Evolutionary conservation across 2,113 vertebrate species (phyloP).

Genomic region (Delphinus delphis): DNA sequence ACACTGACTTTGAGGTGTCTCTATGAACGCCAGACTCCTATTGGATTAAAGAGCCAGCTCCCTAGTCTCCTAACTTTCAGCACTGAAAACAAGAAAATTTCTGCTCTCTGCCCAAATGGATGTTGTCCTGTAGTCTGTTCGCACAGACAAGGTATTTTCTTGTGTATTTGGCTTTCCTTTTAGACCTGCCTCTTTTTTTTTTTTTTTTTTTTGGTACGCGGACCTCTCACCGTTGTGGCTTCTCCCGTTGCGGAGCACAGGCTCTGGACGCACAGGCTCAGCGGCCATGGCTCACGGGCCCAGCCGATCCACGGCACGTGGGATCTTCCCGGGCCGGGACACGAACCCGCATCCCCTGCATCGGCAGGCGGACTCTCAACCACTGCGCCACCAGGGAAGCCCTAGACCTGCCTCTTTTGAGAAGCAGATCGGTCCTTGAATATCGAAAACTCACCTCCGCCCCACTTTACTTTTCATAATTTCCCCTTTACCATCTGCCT

Average conservation of each 20-base stretch:
- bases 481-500: constrained; percentile 1
- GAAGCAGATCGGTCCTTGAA: not conserved
- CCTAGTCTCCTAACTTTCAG: not conserved
- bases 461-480: not conserved
- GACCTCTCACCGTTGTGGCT: no score
- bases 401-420: not conserved
- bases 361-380: no score
- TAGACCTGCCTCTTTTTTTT: not conserved
- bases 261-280: no score
- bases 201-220: no score
- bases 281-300: no score
- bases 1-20: not conserved
- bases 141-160: not conserved
- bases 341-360: no score
- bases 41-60: not conserved
- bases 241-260: no score
- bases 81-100: not conserved
- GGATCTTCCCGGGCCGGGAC: no score
- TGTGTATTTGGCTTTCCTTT: not conserved
- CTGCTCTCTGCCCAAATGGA: not conserved
- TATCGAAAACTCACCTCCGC: not conserved
- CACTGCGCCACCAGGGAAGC: no score
- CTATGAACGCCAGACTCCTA: not conserved
- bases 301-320: accelerated
- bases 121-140: not conserved